Percentiles rank a stretch among this genome's conserved stretches.
Conservation (phyloP, 2,113 vertebrate species). For the Candoia aspera region DNA sequence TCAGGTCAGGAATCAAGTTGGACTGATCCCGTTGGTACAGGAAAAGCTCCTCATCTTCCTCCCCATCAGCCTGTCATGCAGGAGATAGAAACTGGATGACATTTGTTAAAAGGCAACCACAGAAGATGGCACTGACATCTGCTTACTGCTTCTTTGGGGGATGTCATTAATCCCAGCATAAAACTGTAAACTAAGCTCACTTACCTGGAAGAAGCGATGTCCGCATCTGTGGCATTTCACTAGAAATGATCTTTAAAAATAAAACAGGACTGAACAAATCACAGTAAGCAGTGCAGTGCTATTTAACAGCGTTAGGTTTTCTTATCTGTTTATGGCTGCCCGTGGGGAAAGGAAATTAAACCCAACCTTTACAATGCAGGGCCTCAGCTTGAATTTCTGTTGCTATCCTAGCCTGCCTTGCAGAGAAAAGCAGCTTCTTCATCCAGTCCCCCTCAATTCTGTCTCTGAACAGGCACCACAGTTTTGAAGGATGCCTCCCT, state of each 20-base stretch:
- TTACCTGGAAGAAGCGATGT: neutral
- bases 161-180: neutral
- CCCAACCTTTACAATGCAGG: neutral
- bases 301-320: neutral
- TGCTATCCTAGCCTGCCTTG: neutral
- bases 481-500: neutral
- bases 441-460: neutral
- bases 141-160: too few relatives aligned
- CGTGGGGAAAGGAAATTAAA: neutral
- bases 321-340: neutral
- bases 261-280: neutral
- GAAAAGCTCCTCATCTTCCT: constrained; percentile 69
- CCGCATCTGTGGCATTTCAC: too few relatives aligned
- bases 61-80: constrained; percentile 73
- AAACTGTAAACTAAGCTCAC: neutral
- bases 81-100: neutral
- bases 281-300: neutral
- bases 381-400: neutral
- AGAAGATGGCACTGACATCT: too few relatives aligned
- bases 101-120: neutral
- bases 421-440: neutral
- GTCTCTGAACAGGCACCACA: neutral
- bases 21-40: constrained; percentile 76
- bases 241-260: neutral
- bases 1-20: constrained; percentile 68